Evolutionary conservation across 2,888 invertebrate species (phyloP).

Genomic region (Helobdella robusta): DNA sequence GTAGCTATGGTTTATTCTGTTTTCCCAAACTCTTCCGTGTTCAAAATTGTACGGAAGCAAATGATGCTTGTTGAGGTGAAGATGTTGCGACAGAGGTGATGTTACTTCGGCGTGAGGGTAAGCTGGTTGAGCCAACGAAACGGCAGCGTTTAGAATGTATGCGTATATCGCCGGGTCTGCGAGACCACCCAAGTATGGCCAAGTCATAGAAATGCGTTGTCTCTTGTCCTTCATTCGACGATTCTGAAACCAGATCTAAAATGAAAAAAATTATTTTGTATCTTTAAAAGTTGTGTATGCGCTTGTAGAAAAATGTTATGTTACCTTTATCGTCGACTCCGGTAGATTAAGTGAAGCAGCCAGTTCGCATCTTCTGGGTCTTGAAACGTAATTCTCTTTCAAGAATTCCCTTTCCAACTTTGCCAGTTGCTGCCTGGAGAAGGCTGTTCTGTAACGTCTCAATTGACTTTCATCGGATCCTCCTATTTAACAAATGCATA

Average conservation of each 20-base stretch:
- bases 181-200: conserved; percentile 88
- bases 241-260: conserved; percentile 80
- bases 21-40: no score
- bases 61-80: no score
- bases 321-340: conserved; percentile 95
- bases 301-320: no score
- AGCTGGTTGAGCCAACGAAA: conserved; percentile 32
- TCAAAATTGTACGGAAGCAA: no score
- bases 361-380: conserved; percentile 85
- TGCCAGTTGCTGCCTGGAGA: conserved; percentile 83
- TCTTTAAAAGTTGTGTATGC: neutral
- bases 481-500: no score
- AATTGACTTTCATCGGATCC: conserved; percentile 37
- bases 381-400: conserved; percentile 91
- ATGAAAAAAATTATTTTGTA: neutral
- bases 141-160: conserved; percentile 77
- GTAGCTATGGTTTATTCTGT: no score
- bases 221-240: conserved; percentile 94
- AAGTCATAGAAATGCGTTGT: conserved; percentile 82
- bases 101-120: neutral
- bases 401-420: conserved; percentile 89
- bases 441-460: conserved; percentile 80
- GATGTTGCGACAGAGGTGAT: no score
- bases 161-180: conserved; percentile 80
- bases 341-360: conserved; percentile 84